Evolutionary conservation across 2,113 vertebrate species (phyloP).

Genomic region (Istiophorus platypterus): DNA sequence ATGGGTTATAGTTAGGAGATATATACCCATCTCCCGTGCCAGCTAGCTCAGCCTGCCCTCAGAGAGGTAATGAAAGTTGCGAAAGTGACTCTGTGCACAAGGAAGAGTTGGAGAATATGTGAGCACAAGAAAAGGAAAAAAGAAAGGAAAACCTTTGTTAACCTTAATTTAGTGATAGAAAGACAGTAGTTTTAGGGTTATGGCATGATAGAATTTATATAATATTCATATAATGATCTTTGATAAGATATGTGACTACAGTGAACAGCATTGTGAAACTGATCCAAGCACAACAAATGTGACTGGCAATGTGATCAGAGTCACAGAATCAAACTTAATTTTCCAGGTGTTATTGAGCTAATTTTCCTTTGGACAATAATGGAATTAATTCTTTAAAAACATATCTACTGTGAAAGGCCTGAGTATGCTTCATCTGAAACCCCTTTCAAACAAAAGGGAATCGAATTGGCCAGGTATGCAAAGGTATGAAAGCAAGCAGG

Average conservation of each 20-base stretch:
- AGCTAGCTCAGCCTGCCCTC: constrained; percentile 64
- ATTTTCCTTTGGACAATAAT: not conserved
- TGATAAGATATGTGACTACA: constrained; percentile 12
- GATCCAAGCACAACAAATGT: not conserved
- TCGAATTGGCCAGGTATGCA: not conserved
- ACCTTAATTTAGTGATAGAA: constrained; percentile 26
- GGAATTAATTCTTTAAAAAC: not conserved
- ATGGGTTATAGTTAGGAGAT: constrained; percentile 77
- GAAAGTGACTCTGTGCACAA: constrained; percentile 56
- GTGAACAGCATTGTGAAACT: not conserved
- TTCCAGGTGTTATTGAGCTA: not conserved
- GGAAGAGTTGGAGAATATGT: not conserved
- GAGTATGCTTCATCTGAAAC: not conserved
- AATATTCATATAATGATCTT: constrained; percentile 28
- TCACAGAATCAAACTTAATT: not conserved
- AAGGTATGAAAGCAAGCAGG: not conserved
- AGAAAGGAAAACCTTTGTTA: constrained; percentile 29
- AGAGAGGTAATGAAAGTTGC: constrained; percentile 80
- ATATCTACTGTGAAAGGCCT: not conserved
- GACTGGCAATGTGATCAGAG: not conserved
- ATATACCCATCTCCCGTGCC: constrained; percentile 67
- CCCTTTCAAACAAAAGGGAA: not conserved
- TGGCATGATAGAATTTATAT: too few relatives aligned
- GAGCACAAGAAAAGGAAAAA: not conserved
- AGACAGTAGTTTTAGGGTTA: constrained; percentile 16